Conservation (phyloP, 2,113 vertebrate species). For the Riparia riparia region DNA sequence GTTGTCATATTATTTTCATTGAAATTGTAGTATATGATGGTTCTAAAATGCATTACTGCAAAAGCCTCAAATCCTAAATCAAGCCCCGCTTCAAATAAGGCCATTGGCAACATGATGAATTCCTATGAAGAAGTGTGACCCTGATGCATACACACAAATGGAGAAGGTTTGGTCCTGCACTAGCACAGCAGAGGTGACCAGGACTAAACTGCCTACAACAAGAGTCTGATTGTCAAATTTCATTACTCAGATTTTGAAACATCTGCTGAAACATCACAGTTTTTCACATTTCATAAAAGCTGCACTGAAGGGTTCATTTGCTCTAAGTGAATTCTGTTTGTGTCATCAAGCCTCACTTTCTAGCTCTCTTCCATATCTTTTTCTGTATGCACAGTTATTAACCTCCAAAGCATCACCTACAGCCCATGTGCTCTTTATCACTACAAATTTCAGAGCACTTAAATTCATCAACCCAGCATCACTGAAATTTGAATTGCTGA, state of each 20-base stretch:
- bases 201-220: neutral
- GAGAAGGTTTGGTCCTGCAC: neutral
- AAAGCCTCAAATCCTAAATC: conserved; percentile 76
- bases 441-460: neutral
- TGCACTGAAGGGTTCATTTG: neutral
- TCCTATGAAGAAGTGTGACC: conserved; percentile 55
- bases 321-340: neutral
- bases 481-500: neutral
- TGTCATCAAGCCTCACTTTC: neutral
- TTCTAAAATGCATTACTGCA: conserved; percentile 62
- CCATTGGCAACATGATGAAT: conserved; percentile 67
- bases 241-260: neutral
- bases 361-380: neutral
- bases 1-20: conserved; percentile 67
- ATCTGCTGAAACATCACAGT: neutral
- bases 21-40: conserved; percentile 43
- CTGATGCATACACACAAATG: conserved; percentile 24
- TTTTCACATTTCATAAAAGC: neutral
- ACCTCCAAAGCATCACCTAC: neutral
- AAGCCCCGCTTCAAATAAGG: conserved; percentile 68
- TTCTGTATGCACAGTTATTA: neutral
- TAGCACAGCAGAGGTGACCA: neutral
- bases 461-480: neutral
- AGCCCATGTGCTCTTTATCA: neutral
- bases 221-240: neutral